Base-by-base conservation (phyloP, 1,140 invertebrate species). In the Caenorhabditis briggsae region DNA sequence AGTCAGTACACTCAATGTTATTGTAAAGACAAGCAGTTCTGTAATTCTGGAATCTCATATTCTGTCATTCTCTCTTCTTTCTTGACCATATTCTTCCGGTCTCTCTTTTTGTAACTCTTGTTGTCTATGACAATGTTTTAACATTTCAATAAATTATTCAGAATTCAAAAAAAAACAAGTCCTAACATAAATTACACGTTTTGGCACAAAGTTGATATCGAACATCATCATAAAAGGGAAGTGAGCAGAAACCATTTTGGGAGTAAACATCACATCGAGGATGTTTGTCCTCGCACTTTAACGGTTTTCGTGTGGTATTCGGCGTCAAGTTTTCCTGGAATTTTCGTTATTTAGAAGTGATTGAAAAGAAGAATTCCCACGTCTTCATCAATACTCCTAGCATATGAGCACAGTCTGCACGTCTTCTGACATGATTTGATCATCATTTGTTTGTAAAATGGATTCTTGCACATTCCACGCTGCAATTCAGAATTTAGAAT, bases 1-100 rank as follows among this genome's bases (percentile, higher is more conserved):
- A 86, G 55, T 56, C 70, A 59, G 23, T 86, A 82, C 33, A 61
- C 43, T 53, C 85, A 74, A 20, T 86, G 85, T 56, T 86, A 48
- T 18, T 86, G 85, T 70, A 86, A 86, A 55, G 59, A 82, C 48
- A 86, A 82, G 33, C 85, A 82, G 41, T 86, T 61, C 14, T 86
- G 85, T 48, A 86, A 86, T 25, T 53, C 23, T 33, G 84, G 25
- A 46, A 53, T 11, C 12, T 58, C 64, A 41, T 8, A 18, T 85
- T 20, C 48, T 74, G 20, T 70, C 18, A 18, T 56, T 9, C 56
- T 74, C 33, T 74, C 33, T n/a, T 74, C 65, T 55, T 5, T 74
- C 25, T 6, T 74, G 0, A 56, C 23, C n/a, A 14, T 74, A n/a
- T 56, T 50, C 5, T 56, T 50, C 23, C 65, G 43, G 5, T 85